Conservation (phyloP, 2,113 vertebrate genomes). For the Hassar affinis region DNA sequence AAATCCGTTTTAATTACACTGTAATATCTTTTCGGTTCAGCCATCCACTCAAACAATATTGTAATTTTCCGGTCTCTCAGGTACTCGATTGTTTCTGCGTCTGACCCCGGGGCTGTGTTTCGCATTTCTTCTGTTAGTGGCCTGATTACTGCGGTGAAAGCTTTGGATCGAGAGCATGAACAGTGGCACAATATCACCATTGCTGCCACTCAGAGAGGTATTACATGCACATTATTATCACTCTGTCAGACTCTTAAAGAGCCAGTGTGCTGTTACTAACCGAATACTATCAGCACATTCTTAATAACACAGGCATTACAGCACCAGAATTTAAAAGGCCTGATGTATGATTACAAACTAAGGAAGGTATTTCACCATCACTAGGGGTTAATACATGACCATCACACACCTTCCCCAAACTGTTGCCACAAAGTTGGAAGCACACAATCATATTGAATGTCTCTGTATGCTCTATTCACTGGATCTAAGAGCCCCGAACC, state of each 20-base stretch:
- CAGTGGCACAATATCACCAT: constrained; percentile 87
- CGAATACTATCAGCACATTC: not conserved
- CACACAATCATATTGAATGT: too few species aligned
- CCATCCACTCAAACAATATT: not conserved
- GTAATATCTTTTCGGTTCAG: constrained; percentile 13
- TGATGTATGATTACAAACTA: not conserved
- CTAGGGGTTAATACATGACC: not conserved
- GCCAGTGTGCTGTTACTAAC: not conserved
- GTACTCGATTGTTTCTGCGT: constrained; percentile 84
- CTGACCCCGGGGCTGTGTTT: constrained; percentile 82
- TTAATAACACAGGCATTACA: not conserved
- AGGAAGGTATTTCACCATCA: not conserved
- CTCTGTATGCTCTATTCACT: not conserved
- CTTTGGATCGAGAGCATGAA: constrained; percentile 81
- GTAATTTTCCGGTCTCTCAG: constrained; percentile 54
- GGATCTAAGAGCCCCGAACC: not conserved
- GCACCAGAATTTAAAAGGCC: not conserved
- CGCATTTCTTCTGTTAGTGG: constrained; percentile 82
- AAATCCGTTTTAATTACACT: not conserved
- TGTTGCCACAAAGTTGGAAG: too few species aligned
- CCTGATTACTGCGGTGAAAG: constrained; percentile 76
- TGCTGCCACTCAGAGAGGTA: constrained; percentile 86
- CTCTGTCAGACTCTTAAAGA: not conserved
- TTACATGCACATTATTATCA: constrained; percentile 38
- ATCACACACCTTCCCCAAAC: too few species aligned